Evolutionary conservation across 1,140 invertebrate genomes (phyloP).

Genomic region (Zaprionus inermis): DNA sequence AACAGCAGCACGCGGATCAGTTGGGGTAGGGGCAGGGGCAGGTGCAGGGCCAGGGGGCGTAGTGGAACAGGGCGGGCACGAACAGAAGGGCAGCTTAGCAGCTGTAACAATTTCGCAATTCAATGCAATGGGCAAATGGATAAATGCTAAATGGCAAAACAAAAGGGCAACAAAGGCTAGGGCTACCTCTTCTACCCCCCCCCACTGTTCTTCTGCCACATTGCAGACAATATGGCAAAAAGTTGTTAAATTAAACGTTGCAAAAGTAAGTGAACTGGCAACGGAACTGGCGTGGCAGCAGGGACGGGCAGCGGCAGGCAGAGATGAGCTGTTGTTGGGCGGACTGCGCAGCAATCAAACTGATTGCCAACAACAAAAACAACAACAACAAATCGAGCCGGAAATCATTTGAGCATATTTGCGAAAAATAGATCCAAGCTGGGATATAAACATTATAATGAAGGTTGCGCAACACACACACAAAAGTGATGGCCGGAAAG

Average conservation of each 20-base stretch:
- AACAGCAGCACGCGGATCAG: background rate
- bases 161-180: conserved; percentile 33
- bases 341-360: conserved; percentile 30
- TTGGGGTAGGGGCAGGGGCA: background rate
- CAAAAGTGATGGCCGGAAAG: too few species aligned
- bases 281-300: too few species aligned
- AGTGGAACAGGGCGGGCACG: too few species aligned
- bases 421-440: conserved; percentile 20
- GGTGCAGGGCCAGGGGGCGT: background rate
- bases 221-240: conserved; percentile 16
- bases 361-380: conserved; percentile 24
- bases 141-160: conserved; percentile 30
- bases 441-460: conserved; percentile 57
- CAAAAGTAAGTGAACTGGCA: conserved; percentile 22
- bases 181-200: background rate
- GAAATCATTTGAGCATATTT: conserved; percentile 27
- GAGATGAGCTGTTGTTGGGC: background rate
- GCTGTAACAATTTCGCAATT: conserved; percentile 42
- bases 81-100: background rate
- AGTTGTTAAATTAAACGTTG: conserved; percentile 24
- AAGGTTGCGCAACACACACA: background rate
- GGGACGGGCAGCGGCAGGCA: background rate
- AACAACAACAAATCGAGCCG: conserved; percentile 3
- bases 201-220: background rate
- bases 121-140: conserved; percentile 33